phyloP scores from a whole-genome alignment of 2,888 invertebrate species.

The Lepidonotus clava region DNA sequence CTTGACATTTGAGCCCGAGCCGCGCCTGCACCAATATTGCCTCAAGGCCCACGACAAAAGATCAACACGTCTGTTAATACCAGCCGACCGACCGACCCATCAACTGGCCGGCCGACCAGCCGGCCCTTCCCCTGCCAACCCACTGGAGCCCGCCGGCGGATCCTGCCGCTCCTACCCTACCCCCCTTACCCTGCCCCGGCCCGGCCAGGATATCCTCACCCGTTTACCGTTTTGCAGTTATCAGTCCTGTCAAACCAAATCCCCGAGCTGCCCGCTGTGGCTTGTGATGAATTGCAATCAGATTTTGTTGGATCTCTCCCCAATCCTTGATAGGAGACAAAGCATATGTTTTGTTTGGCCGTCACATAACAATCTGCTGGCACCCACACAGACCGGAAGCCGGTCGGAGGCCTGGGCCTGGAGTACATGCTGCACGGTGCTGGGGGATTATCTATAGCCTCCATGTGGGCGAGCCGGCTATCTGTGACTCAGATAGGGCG shows the following conservation, averaged over 20 bases:
- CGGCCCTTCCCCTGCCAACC: background rate
- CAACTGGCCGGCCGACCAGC: background rate
- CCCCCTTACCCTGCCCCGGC: background rate
- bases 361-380: background rate
- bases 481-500: conserved; percentile 2
- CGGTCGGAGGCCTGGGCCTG: background rate
- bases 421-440: background rate
- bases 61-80: conserved; percentile 41
- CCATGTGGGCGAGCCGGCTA: background rate
- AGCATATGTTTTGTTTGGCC: background rate
- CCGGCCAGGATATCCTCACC: background rate
- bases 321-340: background rate
- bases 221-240: background rate
- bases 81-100: background rate
- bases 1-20: conserved; percentile 44
- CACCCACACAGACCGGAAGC: background rate
- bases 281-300: background rate
- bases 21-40: conserved; percentile 30
- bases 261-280: background rate
- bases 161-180: background rate
- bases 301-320: background rate
- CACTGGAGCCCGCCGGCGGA: background rate
- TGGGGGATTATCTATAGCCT: background rate
- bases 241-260: background rate
- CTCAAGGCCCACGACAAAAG: conserved; percentile 21